Percentiles rank a stretch among this genome's conserved stretches.
Evolutionary conservation across 2,113 vertebrate genomes (phyloP).

Genomic region (Agapornis roseicollis): DNA sequence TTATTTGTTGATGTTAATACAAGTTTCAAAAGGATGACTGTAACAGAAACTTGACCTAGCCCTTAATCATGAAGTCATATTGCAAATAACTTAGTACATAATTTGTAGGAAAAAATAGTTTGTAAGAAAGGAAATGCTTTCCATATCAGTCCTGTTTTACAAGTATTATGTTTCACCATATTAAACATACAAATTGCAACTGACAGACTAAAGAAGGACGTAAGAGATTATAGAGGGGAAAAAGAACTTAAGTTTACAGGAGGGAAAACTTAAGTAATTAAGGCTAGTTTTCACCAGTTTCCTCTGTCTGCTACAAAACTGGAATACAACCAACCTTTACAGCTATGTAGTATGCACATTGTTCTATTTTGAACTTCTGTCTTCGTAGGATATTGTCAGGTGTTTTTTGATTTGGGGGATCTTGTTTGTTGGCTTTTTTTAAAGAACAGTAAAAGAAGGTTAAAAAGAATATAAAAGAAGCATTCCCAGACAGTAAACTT

Average conservation of each 20-base stretch:
- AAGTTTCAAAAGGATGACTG: background rate
- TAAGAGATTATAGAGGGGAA: background rate
- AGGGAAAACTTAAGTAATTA: background rate
- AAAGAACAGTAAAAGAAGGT: background rate
- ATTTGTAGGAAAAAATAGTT: background rate
- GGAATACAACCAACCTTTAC: background rate
- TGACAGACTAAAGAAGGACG: background rate
- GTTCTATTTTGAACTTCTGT: background rate
- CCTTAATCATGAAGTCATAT: background rate
- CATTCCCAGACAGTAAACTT: constrained; percentile 48
- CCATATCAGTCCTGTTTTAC: background rate
- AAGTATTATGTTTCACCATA: background rate
- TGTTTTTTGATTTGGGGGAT: background rate
- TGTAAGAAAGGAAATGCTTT: background rate
- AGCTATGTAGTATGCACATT: background rate
- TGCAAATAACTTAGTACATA: background rate
- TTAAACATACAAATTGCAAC: background rate
- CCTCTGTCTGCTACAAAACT: background rate
- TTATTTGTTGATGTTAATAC: background rate
- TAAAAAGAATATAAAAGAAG: constrained; percentile 25
- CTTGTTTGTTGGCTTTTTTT: background rate
- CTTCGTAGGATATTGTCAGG: background rate
- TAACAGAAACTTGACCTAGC: background rate
- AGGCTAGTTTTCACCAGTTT: background rate
- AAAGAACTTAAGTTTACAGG: background rate